Evolutionary conservation across 2,797 vertebrate species (phyloP).

Genomic region (Notolepis coatsorum): DNA sequence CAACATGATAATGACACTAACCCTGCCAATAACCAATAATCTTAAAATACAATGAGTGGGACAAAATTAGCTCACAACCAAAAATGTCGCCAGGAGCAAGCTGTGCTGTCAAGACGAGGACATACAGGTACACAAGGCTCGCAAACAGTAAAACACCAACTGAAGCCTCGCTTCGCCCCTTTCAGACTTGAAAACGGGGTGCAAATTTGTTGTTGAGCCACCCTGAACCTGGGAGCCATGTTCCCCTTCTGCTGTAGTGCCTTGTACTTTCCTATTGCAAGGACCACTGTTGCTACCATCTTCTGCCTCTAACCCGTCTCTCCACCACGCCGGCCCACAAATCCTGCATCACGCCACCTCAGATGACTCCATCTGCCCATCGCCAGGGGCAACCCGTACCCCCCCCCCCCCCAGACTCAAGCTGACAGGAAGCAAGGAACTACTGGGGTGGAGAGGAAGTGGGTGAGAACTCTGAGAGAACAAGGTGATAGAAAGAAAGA

Average conservation of each 20-base stretch:
- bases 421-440: conserved; percentile 61
- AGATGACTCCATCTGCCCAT: conserved; percentile 66
- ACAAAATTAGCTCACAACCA: no score
- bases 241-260: not conserved
- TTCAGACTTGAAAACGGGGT: conserved; percentile 23
- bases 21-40: no score
- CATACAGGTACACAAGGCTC: no score
- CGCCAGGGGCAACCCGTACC: conserved; percentile 68
- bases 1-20: no score
- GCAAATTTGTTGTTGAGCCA: conserved; percentile 22
- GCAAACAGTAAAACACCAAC: no score
- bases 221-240: conserved; percentile 21
- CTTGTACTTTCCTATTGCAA: conserved; percentile 42
- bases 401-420: conserved; percentile 45
- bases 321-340: conserved; percentile 48
- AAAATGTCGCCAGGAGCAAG: no score
- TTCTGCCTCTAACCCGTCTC: conserved; percentile 28
- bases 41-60: no score
- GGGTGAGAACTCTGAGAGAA: conserved; percentile 31
- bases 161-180: conserved; percentile 2
- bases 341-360: conserved; percentile 64
- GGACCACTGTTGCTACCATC: conserved; percentile 23
- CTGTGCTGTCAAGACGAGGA: no score
- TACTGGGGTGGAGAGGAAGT: conserved; percentile 37
- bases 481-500: conserved; percentile 14